A percentile compares a stretch with the other conserved stretches of the same genome.
Conservation (phyloP, 2,797 vertebrate species). For the Megalops cyprinoides region DNA sequence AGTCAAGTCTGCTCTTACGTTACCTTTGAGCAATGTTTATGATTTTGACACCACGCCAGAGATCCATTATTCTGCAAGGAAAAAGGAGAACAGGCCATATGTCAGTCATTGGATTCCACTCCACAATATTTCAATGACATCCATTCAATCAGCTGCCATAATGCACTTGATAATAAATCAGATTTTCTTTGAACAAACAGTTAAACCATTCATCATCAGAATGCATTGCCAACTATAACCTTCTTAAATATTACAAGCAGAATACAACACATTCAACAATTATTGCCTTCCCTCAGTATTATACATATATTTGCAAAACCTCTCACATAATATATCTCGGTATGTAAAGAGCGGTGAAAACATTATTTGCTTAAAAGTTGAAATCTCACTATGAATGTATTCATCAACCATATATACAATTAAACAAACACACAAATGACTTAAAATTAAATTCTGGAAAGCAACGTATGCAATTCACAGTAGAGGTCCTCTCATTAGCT, state of each 20-base stretch:
- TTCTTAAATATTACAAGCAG: neutral
- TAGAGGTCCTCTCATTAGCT: slow-evolving; percentile 56
- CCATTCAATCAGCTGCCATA: neutral
- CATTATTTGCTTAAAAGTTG: too few relatives aligned
- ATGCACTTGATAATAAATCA: neutral
- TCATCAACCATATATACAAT: too few relatives aligned
- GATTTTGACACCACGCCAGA: slow-evolving; percentile 95
- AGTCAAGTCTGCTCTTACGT: slow-evolving; percentile 44
- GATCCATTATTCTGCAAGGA: slow-evolving; percentile 90
- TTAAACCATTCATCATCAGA: neutral
- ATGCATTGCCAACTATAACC: neutral
- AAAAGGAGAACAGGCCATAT: slow-evolving; percentile 40
- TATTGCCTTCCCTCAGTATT: neutral
- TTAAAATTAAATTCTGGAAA: slow-evolving; percentile 27
- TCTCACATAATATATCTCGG: neutral
- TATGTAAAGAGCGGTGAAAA: neutral
- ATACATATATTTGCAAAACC: neutral
- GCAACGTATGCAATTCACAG: slow-evolving; percentile 36
- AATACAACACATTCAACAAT: neutral
- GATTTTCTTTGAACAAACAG: neutral
- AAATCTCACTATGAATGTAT: too few relatives aligned
- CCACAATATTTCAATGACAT: slow-evolving; percentile 21
- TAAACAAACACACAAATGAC: slow-evolving; percentile 35
- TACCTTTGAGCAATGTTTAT: slow-evolving; percentile 98
- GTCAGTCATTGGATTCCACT: slow-evolving; percentile 45